Base-by-base conservation (phyloP, 2,113 vertebrate species). In the Myrmophylax atrothorax region DNA sequence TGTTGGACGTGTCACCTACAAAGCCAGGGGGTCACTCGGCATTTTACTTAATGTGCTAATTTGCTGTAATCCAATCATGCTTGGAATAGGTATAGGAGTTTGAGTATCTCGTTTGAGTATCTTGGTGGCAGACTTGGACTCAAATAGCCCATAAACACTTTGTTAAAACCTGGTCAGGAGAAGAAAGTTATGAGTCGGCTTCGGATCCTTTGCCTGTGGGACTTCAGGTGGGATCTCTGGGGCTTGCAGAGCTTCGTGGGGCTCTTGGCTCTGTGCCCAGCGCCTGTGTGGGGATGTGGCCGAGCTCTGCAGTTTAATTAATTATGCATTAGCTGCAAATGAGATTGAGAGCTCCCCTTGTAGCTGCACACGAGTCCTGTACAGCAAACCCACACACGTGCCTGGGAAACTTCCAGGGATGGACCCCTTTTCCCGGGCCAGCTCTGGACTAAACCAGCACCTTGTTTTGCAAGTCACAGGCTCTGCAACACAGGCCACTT, bases 11-110 rank as follows among this genome's bases (percentile, higher is more conserved):
- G 92, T 91, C 96, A 84, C 68, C 93, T 87, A 55, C 63, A 89
- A 88, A 96, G 94, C 91, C 76, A 87, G 52, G 44, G 52, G 91
- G 86, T 95, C 90, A 86, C 63, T 37, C 53, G 38, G 66, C 80
- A 84, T 55, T 72, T 84, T 58, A 73, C 72, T 94, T 96, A 90
- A 93, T 73, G 87, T 96, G 95, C 76, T 97, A 95, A 97, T 97
- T 97, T 93, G 67, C 96, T 95, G 73, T 96, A 91, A 95, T 96
- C 95, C 94, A 88, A 90, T 85, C 89, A 95, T 78, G 81, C 78
- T 67, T 89, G 67, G 92, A 96, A 93, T 92, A 64, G 16, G 53
- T 70, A 93, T 86, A 44, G 74, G 75, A 25, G 4, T 67, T 79
- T 3, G 14, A 84, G 77, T 64, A n/a, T 70, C 77, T 84, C 4